Evolutionary conservation across 2,113 vertebrate genomes (phyloP), one percentile per base, ranked within the genome.

Genomic region (Notothenia coriiceps): DNA sequence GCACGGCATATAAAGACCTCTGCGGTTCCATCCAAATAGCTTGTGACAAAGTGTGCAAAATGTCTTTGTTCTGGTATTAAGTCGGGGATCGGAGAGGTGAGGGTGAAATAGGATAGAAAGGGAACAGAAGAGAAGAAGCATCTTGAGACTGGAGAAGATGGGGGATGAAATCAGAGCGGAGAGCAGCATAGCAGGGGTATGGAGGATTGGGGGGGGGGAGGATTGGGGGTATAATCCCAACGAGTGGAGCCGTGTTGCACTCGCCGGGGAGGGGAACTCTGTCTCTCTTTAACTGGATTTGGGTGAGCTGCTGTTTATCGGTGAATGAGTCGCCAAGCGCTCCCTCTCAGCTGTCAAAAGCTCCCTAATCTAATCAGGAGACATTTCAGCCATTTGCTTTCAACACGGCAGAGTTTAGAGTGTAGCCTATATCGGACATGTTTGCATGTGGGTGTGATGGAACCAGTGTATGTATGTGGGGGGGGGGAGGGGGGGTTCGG

Each of bases 251-350:
- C 29, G 59, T 88, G 89, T 89, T 84, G 82, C 75, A 72, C 82
- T 88, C 77, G 11, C 86, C 20, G 83, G 89, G 91, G 91, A 92
- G 88, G 87, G 75, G 89, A 90, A 92, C 89, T 93, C 88, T 93
- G 90, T 92, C 91, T 92, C 91, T 88, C 76, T 90, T 91, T 92
- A 94, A 93, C 90, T 90, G 92, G 92, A 92, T 94, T 94, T 94
- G 86, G 90, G 74, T 89, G 91, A 94, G 90, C 91, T 69, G 89
- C 85, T 91, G 91, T 94, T 91, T 91, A 91, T 91, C 86, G 74
- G 83, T 8, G 40, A 77, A 62, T 67, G 85, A 89, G 86, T 93
- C 77, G 85, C 88, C 84, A 77, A 87, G 86, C 69, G 77, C 74
- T 83, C 56, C 70, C 87, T 85, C 88, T 91, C 86, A 89, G 86